phyloP scores from a whole-genome alignment of 2,113 vertebrate genomes.

The Azemiops feae region DNA sequence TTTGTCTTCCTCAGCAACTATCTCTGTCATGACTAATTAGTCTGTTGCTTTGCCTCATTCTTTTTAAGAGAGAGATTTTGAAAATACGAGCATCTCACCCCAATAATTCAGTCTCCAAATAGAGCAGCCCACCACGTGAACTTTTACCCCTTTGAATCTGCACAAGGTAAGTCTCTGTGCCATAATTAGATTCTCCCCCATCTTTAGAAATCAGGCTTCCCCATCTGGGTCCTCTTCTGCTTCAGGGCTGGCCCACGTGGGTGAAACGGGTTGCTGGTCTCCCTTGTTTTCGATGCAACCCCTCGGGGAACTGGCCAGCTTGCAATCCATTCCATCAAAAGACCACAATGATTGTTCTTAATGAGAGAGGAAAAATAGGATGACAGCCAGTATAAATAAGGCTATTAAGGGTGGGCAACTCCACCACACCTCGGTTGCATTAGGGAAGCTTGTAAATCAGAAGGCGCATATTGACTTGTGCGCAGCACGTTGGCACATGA shows the following conservation, averaged over 20 bases:
- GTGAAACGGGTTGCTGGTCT: neutral
- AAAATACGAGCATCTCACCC: neutral
- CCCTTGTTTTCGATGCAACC: neutral
- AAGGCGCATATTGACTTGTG: neutral
- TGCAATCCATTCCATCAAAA: constrained; percentile 13
- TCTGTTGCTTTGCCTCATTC: neutral
- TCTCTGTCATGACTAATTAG: neutral
- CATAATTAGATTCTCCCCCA: neutral
- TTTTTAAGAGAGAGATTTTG: neutral
- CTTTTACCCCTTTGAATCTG: neutral
- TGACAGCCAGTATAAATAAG: neutral
- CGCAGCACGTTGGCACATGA: neutral
- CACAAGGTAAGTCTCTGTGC: neutral
- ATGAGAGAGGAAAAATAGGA: neutral
- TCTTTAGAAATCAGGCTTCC: neutral
- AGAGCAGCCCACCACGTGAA: neutral
- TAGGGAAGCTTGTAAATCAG: constrained; percentile 30
- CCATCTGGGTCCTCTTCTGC: neutral
- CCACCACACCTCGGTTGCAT: neutral
- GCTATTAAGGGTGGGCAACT: constrained; percentile 14
- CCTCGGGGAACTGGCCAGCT: neutral
- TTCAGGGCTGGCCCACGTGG: neutral
- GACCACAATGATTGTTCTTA: constrained; percentile 5
- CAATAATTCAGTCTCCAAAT: neutral
- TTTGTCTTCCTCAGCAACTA: neutral